phyloP scores from a whole-genome alignment of 2,797 vertebrate species.

The Uromys caudimaculatus region DNA sequence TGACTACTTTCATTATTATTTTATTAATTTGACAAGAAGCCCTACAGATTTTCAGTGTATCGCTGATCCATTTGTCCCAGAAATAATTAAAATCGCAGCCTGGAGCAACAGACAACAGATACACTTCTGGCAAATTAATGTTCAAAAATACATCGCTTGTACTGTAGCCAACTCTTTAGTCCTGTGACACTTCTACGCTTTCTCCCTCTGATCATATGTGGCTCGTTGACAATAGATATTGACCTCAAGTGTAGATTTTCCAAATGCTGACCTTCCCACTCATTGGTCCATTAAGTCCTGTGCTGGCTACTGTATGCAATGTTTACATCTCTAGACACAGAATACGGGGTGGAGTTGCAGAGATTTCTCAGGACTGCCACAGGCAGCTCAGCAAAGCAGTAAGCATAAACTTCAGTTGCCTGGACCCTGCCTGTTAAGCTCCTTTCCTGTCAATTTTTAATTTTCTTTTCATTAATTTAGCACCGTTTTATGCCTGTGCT shows the following conservation, averaged over 20 bases:
- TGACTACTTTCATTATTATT: slow-evolving; percentile 90
- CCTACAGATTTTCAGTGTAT: slow-evolving; percentile 88
- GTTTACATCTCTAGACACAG: slow-evolving; percentile 79
- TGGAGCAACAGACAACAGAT: slow-evolving; percentile 89
- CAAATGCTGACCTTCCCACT: slow-evolving; percentile 81
- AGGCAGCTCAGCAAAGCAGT: slow-evolving; percentile 58
- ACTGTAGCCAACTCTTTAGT: slow-evolving; percentile 84
- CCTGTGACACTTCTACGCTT: slow-evolving; percentile 82
- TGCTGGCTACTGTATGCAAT: slow-evolving; percentile 67
- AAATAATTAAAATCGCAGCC: slow-evolving; percentile 91
- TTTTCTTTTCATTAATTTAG: slow-evolving; percentile 85
- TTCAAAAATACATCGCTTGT: slow-evolving; percentile 87
- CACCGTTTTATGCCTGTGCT: slow-evolving; percentile 73
- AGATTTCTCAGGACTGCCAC: slow-evolving; percentile 65
- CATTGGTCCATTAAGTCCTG: slow-evolving; percentile 81
- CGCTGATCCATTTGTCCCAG: slow-evolving; percentile 88
- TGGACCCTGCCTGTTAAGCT: slow-evolving; percentile 64
- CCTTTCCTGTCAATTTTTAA: slow-evolving; percentile 82
- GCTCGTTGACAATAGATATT: slow-evolving; percentile 82
- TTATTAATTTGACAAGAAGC: slow-evolving; percentile 91
- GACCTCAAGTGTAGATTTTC: slow-evolving; percentile 79
- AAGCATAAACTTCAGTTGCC: slow-evolving; percentile 78
- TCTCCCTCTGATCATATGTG: slow-evolving; percentile 76
- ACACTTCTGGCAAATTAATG: slow-evolving; percentile 89
- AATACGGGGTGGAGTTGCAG: slow-evolving; percentile 69